A percentile compares a stretch with the other conserved stretches of the same genome.
These are phyloP conservation scores for Drosophila kanapiae DNA, from an alignment of 1,140 invertebrate genomes.

Conservation along the genomic window DNA sequence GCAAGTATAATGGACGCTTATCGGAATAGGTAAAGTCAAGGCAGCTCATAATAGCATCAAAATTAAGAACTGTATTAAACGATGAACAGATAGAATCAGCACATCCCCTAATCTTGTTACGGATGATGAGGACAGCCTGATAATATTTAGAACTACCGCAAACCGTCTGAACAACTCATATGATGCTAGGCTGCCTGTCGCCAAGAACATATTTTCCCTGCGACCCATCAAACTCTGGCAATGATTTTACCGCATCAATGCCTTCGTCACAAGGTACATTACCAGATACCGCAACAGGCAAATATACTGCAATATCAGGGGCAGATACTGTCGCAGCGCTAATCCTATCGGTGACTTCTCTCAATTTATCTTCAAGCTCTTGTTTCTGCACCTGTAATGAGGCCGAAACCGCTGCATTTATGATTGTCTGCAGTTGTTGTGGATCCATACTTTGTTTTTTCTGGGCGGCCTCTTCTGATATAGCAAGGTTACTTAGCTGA, in stretches of 20 bases:
- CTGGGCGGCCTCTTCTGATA: neutral
- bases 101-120: conserved; percentile 34
- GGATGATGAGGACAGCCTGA: conserved; percentile 39
- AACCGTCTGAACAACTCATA: conserved; percentile 27
- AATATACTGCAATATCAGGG: neutral
- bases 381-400: conserved; percentile 1
- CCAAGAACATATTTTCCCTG: conserved; percentile 44
- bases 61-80: too few relatives aligned
- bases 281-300: conserved; percentile 3
- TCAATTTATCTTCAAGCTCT: too few relatives aligned
- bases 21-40: too few relatives aligned
- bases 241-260: conserved; percentile 13
- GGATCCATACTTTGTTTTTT: neutral
- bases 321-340: too few relatives aligned
- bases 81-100: too few relatives aligned
- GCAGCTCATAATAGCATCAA: too few relatives aligned
- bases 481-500: neutral
- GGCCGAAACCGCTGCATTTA: neutral
- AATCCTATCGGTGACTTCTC: too few relatives aligned
- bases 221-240: conserved; percentile 17
- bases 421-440: neutral
- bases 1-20: conserved; percentile 34
- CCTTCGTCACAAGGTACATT: conserved; percentile 10
- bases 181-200: conserved; percentile 30
- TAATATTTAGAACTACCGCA: conserved; percentile 31